Base-by-base conservation (phyloP, 2,797 vertebrate genomes). In the Argyrosomus regius region DNA sequence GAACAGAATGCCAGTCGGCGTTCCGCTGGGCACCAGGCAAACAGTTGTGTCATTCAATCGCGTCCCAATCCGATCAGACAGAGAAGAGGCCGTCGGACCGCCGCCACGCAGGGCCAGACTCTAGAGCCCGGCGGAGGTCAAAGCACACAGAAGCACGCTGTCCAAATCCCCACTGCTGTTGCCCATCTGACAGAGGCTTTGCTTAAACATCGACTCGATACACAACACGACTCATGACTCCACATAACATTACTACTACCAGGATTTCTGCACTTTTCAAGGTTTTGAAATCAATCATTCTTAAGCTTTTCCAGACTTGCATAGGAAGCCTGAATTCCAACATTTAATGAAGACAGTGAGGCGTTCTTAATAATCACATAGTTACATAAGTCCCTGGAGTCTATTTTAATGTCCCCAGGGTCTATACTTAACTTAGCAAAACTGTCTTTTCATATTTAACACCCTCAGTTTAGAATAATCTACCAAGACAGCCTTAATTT, bases 31-130 rank as follows among this genome's bases (percentile, higher is more conserved):
- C 70, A 67, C 56, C 22, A n/a, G 35, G 83, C 22, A 65, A 84
- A 77, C 78, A 68, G 87, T 79, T 58, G 85, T 77, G 87, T 86
- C 87, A 82, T 83, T 81, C 87, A 83, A 61, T 17, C 28, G 67
- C 0, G 17, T 60, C 61, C 83, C 86, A 82, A 90, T 91, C 82
- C 43, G 75, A 87, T 91, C 81, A 87, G 83, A 88, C 83, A 41
- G 78, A 76, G 71, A 75, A 75, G 68, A 73, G 71, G 63, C 50
- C 58, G 18, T 64, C 53, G 49, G 80, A 64, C 67, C 69, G 69
- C 17, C 31, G 18, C 72, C 77, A 72, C 69, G 57, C 79, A 56
- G 76, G 86, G 81, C 84, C 88, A 77, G 85, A 80, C 75, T 83
- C 81, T 65, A 16, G 72, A 69, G 80, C 73, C 75, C 65, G 68